Base-by-base conservation (phyloP, 2,797 vertebrate genomes). In the Podarcis siculus region DNA sequence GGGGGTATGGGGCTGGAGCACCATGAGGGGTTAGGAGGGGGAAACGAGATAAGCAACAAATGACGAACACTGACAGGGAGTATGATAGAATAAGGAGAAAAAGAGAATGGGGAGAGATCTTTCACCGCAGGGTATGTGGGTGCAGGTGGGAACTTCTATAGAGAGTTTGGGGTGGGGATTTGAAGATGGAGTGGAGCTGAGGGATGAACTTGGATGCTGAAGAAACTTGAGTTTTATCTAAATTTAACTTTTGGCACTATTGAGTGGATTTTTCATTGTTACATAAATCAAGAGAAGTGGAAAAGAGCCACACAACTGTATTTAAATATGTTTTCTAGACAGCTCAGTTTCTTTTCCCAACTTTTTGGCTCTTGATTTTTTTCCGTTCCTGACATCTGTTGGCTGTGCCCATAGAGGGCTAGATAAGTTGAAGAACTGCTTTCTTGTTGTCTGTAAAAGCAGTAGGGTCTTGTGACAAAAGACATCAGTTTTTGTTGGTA, bases 231-330 rank as follows among this genome's bases (percentile, higher is more conserved):
- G 55, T 77, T 79, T 79, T 86, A 25, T 55, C 77, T 72, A 79
- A 71, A 58, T 86, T 79, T 86, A 72, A 86, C 85, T 86, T 79
- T 71, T 69, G 76, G 42, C 66, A 55, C 23, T 79, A 86, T 10
- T 73, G 76, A 5, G 42, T n/a, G 15, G 21, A 17, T 69, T 79
- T 69, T 12, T 86, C 25, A 39, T 8, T 39, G 72, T 77, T 86
- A 58, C 42, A 86, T 80, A 80, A 86, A 72, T 86, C 76, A 37
- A 79, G n/a, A 55, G 5, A 32, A 45, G 32, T 39, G 66, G 86
- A 49, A 13, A 87, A 73, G 61, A 73, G 45, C 32, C 35, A 39
- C 42, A 27, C 7, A 69, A 42, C 37, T 69, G 21, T 42, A 35
- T 4, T 21, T 77, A 5, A 2, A 37, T 30, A 17, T 5, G 10